Base-by-base conservation (phyloP, 2,888 invertebrate species). In the Drosophila neutralis region DNA sequence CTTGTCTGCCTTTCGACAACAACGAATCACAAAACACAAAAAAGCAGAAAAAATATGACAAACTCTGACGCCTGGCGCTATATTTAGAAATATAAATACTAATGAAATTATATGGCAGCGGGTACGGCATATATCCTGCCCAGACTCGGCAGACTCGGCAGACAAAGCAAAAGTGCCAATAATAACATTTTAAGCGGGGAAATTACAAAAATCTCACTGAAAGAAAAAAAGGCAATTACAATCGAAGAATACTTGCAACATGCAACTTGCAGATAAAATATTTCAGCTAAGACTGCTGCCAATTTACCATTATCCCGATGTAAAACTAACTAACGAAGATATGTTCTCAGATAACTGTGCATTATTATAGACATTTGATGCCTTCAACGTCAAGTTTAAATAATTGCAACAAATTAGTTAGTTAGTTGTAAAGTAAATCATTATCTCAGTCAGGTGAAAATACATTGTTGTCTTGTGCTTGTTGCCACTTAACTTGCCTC, bases 41-140 rank as follows among this genome's bases (percentile, higher is more conserved):
- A 18, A 62, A 29, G 0, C 11, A 33, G 33, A 56, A 45, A 59
- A 53, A 35, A 65, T 60, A 65, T 62, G 69, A 78, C 59, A 78
- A 72, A 62, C 74, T 67, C 74, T 67, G 79, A 72, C 68, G 73
- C 60, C 64, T 73, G 76, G 15, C 36, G 48, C 66, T 81, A 81
- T 81, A 83, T 83, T 83, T 83, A 83, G 89, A 87, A 76, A 89
- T 76, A 89, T 68, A 68, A 68, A 68, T 73, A 74, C 77, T 90
- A 87, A 87, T 89, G 76, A 81, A 89, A 90, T 90, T 89, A 85
- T 85, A 80, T 74, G 79, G 68, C 79, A 80, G 71, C 51, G 79
- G 79, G 64, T 24, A 45, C 58, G 78, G 69, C 70, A 72, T 75
- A 80, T 80, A 82, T 80, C 76, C 83, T 80, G 65, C 49, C 58